phyloP scores from a whole-genome alignment of 2,797 vertebrate genomes.

The Microctenopoma lineatum region DNA sequence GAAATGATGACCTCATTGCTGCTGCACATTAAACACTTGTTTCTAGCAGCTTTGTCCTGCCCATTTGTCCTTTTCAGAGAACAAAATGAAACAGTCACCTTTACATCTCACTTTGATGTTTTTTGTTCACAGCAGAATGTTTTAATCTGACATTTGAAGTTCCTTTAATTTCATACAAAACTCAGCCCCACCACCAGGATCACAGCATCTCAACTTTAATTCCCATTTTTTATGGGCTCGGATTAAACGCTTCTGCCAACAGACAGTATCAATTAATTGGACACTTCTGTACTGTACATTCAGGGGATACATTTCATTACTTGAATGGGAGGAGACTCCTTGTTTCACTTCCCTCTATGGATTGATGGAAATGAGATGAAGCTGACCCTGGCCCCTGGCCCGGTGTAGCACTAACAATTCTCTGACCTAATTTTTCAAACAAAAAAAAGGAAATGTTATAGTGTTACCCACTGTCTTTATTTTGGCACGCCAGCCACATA shows the following conservation, averaged over 20 bases:
- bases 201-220: conserved; percentile 47
- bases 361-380: conserved; percentile 72
- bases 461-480: conserved; percentile 26
- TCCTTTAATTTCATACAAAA: conserved; percentile 52
- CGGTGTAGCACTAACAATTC: conserved; percentile 55
- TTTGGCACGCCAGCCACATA: conserved; percentile 35
- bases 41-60: conserved; percentile 19
- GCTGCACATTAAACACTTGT: conserved; percentile 29
- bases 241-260: conserved; percentile 64
- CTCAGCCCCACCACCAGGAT: conserved; percentile 27
- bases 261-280: conserved; percentile 71
- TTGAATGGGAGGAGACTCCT: conserved; percentile 58
- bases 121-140: conserved; percentile 45
- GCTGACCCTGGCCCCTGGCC: conserved; percentile 56
- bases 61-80: conserved; percentile 58
- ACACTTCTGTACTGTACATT: conserved; percentile 55
- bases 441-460: conserved; percentile 54
- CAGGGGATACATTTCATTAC: conserved; percentile 65
- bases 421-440: conserved; percentile 70
- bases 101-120: conserved; percentile 66
- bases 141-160: conserved; percentile 61
- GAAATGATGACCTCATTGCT: neutral
- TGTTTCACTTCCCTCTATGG: conserved; percentile 57
- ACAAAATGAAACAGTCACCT: conserved; percentile 65
- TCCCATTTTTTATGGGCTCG: conserved; percentile 23